Evolutionary conservation across 2,113 vertebrate species (phyloP).

Genomic region (Pipra filicauda): DNA sequence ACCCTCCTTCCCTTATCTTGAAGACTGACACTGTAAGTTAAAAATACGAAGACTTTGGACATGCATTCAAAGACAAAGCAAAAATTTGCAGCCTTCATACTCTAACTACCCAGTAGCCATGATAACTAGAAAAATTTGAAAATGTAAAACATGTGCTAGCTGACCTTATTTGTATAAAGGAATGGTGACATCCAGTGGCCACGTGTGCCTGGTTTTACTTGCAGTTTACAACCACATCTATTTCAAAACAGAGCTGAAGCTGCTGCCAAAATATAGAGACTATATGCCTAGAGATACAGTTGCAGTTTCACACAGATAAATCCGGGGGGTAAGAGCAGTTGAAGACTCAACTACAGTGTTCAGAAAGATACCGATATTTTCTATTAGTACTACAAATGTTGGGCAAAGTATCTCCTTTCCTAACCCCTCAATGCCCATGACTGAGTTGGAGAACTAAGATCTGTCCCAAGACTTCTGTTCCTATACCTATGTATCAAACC

Average conservation of each 20-base stretch:
- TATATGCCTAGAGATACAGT: neutral
- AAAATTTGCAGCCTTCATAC: neutral
- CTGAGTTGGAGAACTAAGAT: neutral
- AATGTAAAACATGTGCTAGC: neutral
- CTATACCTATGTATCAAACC: neutral
- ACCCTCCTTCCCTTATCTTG: neutral
- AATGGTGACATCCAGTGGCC: conserved; percentile 51
- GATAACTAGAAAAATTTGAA: neutral
- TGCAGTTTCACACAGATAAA: neutral
- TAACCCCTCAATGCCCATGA: neutral
- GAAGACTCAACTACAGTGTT: neutral
- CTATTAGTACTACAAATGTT: neutral
- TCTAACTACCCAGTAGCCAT: neutral
- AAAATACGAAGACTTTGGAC: neutral
- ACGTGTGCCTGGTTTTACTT: neutral
- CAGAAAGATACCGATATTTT: neutral
- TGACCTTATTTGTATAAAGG: neutral
- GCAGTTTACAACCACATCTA: neutral
- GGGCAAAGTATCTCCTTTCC: neutral
- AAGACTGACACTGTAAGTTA: neutral
- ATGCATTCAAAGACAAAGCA: neutral
- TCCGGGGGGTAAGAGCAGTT: neutral
- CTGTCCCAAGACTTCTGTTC: neutral
- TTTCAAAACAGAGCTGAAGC: neutral
- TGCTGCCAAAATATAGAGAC: neutral